Evolutionary conservation across 2,113 vertebrate genomes (phyloP).

Genomic region (Platycercus adscitus): DNA sequence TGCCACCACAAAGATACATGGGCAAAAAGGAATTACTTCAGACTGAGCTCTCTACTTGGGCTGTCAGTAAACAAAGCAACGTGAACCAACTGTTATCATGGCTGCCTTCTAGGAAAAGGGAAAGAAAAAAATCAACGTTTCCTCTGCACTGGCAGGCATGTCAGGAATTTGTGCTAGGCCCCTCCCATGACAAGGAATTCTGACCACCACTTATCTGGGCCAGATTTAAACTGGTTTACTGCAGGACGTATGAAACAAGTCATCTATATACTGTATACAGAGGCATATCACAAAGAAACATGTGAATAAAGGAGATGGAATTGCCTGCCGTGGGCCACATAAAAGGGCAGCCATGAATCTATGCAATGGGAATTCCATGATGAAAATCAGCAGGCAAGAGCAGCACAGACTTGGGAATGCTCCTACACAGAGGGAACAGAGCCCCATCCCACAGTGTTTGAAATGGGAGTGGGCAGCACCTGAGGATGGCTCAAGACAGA

Average conservation of each 20-base stretch:
- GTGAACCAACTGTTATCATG: background rate
- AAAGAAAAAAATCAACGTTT: background rate
- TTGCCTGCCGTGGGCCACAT: background rate
- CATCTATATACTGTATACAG: background rate
- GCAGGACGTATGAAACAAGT: background rate
- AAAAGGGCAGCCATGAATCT: background rate
- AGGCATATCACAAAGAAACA: background rate
- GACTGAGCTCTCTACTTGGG: background rate
- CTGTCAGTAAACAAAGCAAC: constrained; percentile 23
- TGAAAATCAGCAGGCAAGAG: background rate
- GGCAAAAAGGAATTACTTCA: constrained; percentile 7
- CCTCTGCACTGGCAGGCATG: background rate
- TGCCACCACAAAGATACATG: background rate
- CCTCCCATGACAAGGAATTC: background rate
- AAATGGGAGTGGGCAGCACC: background rate
- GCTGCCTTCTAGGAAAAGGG: constrained; percentile 8
- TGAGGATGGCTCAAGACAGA: background rate
- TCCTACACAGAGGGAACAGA: background rate
- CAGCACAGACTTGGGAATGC: background rate
- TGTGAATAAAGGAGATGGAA: background rate
- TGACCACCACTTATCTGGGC: background rate
- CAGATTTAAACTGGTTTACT: background rate
- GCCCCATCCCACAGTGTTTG: background rate
- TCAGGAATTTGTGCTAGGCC: background rate
- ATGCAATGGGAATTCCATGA: background rate